Conservation (phyloP, 2,797 vertebrate species). For the Gymnodraco acuticeps region DNA sequence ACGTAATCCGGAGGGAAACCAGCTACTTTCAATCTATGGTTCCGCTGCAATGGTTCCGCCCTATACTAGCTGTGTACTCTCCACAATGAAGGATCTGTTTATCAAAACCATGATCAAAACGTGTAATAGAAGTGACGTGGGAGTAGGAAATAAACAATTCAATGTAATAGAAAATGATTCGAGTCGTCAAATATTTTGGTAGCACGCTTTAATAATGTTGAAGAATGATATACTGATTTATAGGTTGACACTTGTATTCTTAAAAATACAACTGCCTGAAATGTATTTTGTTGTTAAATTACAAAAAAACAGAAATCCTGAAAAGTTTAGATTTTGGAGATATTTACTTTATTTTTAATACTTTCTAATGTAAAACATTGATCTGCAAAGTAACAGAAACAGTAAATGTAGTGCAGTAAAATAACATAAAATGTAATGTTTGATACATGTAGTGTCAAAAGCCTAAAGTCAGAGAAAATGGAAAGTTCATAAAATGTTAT, state of each 20-base stretch:
- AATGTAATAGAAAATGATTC: too few species aligned
- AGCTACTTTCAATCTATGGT: neutral
- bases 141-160: too few species aligned
- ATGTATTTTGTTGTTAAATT: neutral
- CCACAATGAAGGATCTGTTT: too few species aligned
- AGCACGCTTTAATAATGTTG: too few species aligned
- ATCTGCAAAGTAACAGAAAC: neutral
- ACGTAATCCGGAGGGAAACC: conserved; percentile 38
- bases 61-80: too few species aligned
- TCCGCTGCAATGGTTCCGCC: conserved; percentile 48
- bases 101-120: too few species aligned
- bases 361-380: neutral
- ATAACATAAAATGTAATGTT: neutral
- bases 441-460: neutral
- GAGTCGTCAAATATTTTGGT: too few species aligned
- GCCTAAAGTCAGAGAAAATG: neutral
- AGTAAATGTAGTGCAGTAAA: neutral
- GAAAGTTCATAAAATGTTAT: neutral
- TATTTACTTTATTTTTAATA: neutral
- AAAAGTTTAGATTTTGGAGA: neutral
- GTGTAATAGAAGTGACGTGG: too few species aligned
- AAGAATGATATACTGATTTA: neutral
- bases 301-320: neutral
- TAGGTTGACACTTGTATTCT: neutral
- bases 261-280: neutral